These are phyloP conservation scores for Exephanes ischioxanthus DNA, from an alignment of 2,888 invertebrate genomes.

Conservation along the genomic window DNA sequence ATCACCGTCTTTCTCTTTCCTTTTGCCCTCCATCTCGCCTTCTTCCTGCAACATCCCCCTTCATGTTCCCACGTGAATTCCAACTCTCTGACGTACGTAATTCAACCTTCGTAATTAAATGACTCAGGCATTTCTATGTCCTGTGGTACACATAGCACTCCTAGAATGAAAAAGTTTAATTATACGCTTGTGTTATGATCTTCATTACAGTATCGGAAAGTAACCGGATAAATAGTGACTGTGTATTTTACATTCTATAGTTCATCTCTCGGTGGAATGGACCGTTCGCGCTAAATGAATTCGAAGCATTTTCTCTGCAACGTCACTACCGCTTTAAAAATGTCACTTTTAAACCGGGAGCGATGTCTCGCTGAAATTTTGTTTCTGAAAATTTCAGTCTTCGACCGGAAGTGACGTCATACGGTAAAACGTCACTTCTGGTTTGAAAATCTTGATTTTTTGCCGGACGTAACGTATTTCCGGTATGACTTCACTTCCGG, in stretches of 20 bases:
- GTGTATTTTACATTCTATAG: not conserved
- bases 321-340: no score
- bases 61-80: constrained; percentile 69
- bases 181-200: constrained; percentile 4
- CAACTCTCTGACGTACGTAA: constrained; percentile 57
- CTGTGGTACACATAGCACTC: constrained; percentile 9
- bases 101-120: constrained; percentile 66
- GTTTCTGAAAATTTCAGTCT: no score
- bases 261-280: not conserved
- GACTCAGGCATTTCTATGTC: constrained; percentile 55
- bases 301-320: no score
- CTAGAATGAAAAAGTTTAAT: constrained; percentile 3
- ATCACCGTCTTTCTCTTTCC: constrained; percentile 65
- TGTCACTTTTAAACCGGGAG: no score
- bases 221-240: not conserved
- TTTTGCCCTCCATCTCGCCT: constrained; percentile 33
- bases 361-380: no score
- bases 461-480: no score
- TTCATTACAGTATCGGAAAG: constrained; percentile 2
- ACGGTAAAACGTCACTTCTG: no score
- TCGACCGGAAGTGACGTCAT: no score
- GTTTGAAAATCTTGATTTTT: no score
- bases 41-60: constrained; percentile 58
- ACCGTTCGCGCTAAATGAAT: not conserved
- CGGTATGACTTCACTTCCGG: no score